A percentile compares a stretch with the other conserved stretches of the same genome.
These are phyloP conservation scores for Lasioglossum zephyrum DNA, from an alignment of 2,888 invertebrate species.

Conservation along the genomic window DNA sequence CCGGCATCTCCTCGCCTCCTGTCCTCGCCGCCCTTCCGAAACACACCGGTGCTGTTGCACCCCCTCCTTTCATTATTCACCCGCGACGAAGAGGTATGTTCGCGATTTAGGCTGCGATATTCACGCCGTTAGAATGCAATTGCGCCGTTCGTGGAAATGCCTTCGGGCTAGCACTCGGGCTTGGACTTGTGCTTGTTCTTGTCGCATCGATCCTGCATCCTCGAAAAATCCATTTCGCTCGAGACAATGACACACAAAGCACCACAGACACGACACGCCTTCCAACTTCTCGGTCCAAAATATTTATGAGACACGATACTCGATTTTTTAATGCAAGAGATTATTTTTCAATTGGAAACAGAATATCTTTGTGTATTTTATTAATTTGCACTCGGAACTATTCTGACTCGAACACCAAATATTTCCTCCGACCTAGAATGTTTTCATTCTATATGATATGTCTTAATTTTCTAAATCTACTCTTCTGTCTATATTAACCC, in stretches of 20 bases:
- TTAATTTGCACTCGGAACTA: background rate
- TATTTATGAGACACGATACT: background rate
- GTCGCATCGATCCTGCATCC: constrained; percentile 5
- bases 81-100: constrained; percentile 71
- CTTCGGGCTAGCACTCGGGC: background rate
- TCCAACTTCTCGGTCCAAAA: background rate
- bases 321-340: background rate
- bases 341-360: background rate
- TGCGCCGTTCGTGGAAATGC: constrained; percentile 44
- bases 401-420: too few relatives aligned
- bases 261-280: background rate
- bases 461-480: too few relatives aligned
- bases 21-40: constrained; percentile 56
- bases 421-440: too few relatives aligned
- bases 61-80: constrained; percentile 71
- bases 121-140: constrained; percentile 37
- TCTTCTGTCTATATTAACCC: too few relatives aligned
- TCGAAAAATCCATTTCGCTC: background rate
- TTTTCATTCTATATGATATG: too few relatives aligned
- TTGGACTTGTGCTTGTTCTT: background rate
- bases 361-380: background rate
- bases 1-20: constrained; percentile 51
- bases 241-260: background rate
- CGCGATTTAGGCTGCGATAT: constrained; percentile 69
- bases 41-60: constrained; percentile 22